phyloP scores from a whole-genome alignment of 2,797 vertebrate species.

The Amblyopsis hoosieri region DNA sequence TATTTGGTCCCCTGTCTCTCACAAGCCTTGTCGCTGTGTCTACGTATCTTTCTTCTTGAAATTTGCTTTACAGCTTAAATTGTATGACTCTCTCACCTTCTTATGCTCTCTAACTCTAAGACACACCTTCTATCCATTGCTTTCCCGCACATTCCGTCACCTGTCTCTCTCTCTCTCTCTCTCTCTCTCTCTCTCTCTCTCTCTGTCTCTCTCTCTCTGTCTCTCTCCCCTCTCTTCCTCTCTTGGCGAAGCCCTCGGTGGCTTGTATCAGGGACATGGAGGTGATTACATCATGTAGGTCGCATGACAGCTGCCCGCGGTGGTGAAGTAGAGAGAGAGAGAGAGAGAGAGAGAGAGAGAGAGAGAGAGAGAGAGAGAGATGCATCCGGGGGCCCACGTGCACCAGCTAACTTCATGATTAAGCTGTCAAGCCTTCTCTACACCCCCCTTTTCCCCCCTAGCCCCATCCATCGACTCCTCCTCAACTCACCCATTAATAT shows the following conservation, averaged over 20 bases:
- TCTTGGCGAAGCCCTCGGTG: conserved; percentile 52
- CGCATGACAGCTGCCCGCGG: conserved; percentile 75
- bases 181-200: conserved; percentile 11
- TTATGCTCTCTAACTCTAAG: too few relatives aligned
- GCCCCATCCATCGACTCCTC: conserved; percentile 60
- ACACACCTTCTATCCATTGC: too few relatives aligned
- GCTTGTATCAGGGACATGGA: conserved; percentile 70
- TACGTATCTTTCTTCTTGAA: neutral
- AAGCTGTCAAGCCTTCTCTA: conserved; percentile 71
- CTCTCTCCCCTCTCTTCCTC: conserved; percentile 30
- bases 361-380: conserved; percentile 5
- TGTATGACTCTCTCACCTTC: too few relatives aligned
- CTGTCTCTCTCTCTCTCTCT: neutral
- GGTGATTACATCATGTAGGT: conserved; percentile 81
- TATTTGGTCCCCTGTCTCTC: too few relatives aligned
- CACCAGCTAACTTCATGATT: conserved; percentile 71
- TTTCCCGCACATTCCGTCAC: neutral
- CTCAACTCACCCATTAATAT: conserved; percentile 76
- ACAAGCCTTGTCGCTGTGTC: neutral
- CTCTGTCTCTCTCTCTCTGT: neutral
- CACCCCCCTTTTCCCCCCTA: conserved; percentile 25
- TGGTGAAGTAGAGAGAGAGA: conserved; percentile 47
- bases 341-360: conserved; percentile 26
- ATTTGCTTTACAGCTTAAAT: neutral
- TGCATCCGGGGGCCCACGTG: conserved; percentile 6